phyloP scores from a whole-genome alignment of 2,113 vertebrate species.

The Aleadryas rufinucha region DNA sequence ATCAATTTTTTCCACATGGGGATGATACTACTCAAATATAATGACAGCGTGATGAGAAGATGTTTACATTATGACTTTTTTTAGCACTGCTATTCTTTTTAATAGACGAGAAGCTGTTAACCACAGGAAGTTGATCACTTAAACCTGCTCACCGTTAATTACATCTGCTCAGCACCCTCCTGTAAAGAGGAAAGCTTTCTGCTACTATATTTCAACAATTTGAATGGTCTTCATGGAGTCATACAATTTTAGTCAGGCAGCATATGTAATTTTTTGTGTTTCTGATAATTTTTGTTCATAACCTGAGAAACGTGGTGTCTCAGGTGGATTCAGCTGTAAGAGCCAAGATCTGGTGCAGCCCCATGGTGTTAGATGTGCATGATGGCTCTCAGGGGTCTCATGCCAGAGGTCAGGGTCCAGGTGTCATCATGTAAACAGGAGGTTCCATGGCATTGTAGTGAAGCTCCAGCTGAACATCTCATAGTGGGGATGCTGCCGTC shows the following conservation, averaged over 20 bases:
- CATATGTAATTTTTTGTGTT: neutral
- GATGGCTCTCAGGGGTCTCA: neutral
- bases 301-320: rapidly evolving
- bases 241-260: neutral
- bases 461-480: neutral
- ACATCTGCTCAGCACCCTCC: neutral
- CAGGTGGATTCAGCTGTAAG: neutral
- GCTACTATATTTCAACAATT: neutral
- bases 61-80: neutral
- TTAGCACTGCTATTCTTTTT: neutral
- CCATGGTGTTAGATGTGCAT: neutral
- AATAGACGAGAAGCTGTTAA: neutral
- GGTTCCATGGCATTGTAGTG: neutral
- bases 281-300: neutral
- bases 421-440: neutral
- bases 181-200: neutral
- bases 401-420: neutral
- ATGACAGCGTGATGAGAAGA: rapidly evolving
- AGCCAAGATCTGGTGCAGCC: rapidly evolving
- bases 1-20: neutral
- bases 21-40: neutral
- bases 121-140: neutral
- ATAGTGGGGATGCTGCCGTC: neutral
- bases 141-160: neutral
- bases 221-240: neutral